These are phyloP conservation scores for Caenorhabditis virilis DNA, from an alignment of 2,888 invertebrate species.

Conservation along the genomic window DNA sequence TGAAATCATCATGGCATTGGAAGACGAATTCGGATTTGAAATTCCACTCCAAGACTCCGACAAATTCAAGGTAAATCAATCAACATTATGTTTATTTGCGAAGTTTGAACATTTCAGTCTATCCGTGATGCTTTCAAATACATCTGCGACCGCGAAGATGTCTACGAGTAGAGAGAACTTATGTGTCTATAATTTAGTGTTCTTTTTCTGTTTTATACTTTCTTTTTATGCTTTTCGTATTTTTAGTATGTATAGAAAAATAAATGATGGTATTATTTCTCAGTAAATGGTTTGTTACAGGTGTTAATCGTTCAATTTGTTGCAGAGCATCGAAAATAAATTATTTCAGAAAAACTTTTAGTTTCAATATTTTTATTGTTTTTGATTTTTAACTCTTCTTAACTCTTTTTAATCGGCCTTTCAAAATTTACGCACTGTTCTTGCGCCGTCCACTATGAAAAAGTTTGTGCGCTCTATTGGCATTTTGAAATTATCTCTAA, in stretches of 20 bases:
- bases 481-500: not conserved
- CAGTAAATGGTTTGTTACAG: too few species aligned
- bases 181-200: not conserved
- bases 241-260: too few species aligned
- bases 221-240: too few species aligned
- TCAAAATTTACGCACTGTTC: too few species aligned
- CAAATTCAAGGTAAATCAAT: constrained; percentile 42
- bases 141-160: constrained; percentile 56
- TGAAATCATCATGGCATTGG: constrained; percentile 98
- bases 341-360: not conserved
- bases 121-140: constrained; percentile 48
- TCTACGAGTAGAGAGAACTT: constrained; percentile 46
- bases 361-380: not conserved
- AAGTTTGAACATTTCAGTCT: constrained; percentile 5
- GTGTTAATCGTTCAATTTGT: too few species aligned
- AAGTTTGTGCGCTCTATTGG: not conserved
- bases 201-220: not conserved
- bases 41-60: constrained; percentile 54
- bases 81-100: not conserved
- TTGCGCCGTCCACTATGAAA: too few species aligned
- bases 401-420: too few species aligned
- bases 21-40: constrained; percentile 86
- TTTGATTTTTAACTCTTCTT: too few species aligned
- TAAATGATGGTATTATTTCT: too few species aligned
- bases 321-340: not conserved